These are phyloP conservation scores for Tachina grossa DNA, from an alignment of 2,888 invertebrate species.

Conservation along the genomic window DNA sequence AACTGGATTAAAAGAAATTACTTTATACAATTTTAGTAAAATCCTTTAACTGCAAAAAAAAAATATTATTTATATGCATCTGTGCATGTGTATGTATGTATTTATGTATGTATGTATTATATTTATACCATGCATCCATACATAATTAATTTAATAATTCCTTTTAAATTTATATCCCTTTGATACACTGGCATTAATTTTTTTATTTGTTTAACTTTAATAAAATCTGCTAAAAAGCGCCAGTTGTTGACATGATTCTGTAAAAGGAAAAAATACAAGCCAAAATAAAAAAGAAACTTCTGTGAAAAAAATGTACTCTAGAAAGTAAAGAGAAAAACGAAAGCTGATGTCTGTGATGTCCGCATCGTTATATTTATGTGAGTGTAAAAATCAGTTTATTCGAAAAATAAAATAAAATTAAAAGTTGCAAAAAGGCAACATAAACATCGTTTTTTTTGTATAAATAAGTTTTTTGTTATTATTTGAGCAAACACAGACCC, in stretches of 20 bases:
- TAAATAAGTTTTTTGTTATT: conserved; percentile 40
- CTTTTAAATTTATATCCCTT: conserved; percentile 20
- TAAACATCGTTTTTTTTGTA: conserved; percentile 37
- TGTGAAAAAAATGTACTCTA: conserved; percentile 6
- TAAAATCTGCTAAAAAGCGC: conserved; percentile 23
- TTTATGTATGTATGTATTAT: background rate
- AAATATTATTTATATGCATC: too few species aligned
- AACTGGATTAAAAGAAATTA: too few species aligned
- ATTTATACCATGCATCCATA: too few species aligned
- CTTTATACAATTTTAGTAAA: too few species aligned
- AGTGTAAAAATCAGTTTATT: conserved; percentile 44
- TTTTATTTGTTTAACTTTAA: background rate
- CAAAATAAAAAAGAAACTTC: conserved; percentile 26
- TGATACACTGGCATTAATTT: background rate
- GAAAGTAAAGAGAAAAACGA: conserved; percentile 47
- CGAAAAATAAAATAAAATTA: conserved; percentile 23
- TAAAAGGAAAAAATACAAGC: conserved; percentile 26
- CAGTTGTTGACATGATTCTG: conserved; percentile 58
- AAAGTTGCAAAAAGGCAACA: conserved; percentile 26
- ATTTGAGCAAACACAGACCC: conserved; percentile 37
- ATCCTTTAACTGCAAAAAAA: too few species aligned
- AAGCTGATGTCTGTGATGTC: conserved; percentile 48
- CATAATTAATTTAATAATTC: background rate
- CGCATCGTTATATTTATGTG: conserved; percentile 38
- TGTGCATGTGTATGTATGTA: too few species aligned